phyloP scores from a whole-genome alignment of 2,888 invertebrate species.

The Lacanobia oleracea region DNA sequence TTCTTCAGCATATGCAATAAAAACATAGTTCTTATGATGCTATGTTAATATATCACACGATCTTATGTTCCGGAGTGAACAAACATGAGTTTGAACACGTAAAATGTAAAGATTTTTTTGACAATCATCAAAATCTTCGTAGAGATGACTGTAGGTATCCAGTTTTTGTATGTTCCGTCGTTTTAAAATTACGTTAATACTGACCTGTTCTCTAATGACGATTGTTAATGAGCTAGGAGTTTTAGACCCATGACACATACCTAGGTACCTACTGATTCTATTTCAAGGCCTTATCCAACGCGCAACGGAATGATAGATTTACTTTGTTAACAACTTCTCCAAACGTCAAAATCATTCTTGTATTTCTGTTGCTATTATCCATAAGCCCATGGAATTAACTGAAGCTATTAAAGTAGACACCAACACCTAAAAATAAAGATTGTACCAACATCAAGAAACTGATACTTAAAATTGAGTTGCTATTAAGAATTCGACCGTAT shows the following conservation, averaged over 20 bases:
- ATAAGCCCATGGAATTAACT: no score
- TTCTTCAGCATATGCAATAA: slow-evolving; percentile 32
- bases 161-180: background rate
- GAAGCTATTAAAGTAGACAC: no score
- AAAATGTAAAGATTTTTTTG: background rate
- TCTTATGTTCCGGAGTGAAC: background rate
- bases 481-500: slow-evolving; percentile 6
- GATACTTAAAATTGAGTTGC: background rate
- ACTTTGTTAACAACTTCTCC: no score
- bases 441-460: background rate
- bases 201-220: background rate
- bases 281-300: no score
- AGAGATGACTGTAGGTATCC: background rate
- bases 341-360: no score
- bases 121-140: no score
- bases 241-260: no score
- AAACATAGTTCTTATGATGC: slow-evolving; percentile 1
- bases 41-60: background rate
- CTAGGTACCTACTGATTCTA: no score
- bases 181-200: background rate
- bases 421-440: no score
- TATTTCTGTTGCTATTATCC: no score
- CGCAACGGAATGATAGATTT: background rate
- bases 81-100: background rate
- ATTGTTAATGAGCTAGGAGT: no score